Conservation (phyloP, 2,797 vertebrate genomes). For the Poeciliopsis gracilis region DNA sequence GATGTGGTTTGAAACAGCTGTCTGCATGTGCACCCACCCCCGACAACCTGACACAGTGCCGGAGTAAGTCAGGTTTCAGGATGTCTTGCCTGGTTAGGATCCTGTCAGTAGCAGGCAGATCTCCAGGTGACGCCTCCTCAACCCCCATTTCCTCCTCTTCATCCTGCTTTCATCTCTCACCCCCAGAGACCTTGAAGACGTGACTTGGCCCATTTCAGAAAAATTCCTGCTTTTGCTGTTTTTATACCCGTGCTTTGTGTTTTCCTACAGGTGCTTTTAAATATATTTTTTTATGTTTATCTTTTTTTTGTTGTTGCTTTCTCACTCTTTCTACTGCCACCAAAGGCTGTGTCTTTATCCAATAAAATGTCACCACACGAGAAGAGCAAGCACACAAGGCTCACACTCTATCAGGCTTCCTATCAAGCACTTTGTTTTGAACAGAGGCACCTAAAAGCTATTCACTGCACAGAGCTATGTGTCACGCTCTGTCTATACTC, state of each 20-base stretch:
- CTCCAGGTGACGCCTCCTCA: slow-evolving; percentile 74
- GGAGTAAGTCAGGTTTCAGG: slow-evolving; percentile 56
- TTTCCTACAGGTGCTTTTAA: slow-evolving; percentile 80
- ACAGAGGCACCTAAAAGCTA: slow-evolving; percentile 48
- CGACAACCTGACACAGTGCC: slow-evolving; percentile 23
- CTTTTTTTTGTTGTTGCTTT: slow-evolving; percentile 16
- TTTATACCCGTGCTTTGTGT: slow-evolving; percentile 79
- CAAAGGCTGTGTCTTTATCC: slow-evolving; percentile 62
- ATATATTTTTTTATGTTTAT: slow-evolving; percentile 53
- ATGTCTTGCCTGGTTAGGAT: slow-evolving; percentile 79
- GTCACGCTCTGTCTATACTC: slow-evolving; percentile 40
- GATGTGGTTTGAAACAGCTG: slow-evolving; percentile 58
- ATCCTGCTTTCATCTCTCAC: slow-evolving; percentile 77
- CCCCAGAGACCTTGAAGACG: slow-evolving; percentile 72
- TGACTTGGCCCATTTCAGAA: slow-evolving; percentile 81
- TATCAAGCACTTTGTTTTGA: slow-evolving; percentile 63
- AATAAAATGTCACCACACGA: slow-evolving; percentile 79
- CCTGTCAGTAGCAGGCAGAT: slow-evolving; percentile 75
- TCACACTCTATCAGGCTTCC: slow-evolving; percentile 74
- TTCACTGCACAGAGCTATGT: slow-evolving; percentile 17
- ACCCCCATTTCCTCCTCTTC: slow-evolving; percentile 78
- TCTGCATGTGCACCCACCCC: slow-evolving; percentile 58
- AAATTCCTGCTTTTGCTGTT: slow-evolving; percentile 79
- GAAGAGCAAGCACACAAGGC: slow-evolving; percentile 65
- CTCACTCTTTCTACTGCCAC: slow-evolving; percentile 28